Base-by-base conservation (phyloP, 2,797 vertebrate species). In the Lophius americanus region DNA sequence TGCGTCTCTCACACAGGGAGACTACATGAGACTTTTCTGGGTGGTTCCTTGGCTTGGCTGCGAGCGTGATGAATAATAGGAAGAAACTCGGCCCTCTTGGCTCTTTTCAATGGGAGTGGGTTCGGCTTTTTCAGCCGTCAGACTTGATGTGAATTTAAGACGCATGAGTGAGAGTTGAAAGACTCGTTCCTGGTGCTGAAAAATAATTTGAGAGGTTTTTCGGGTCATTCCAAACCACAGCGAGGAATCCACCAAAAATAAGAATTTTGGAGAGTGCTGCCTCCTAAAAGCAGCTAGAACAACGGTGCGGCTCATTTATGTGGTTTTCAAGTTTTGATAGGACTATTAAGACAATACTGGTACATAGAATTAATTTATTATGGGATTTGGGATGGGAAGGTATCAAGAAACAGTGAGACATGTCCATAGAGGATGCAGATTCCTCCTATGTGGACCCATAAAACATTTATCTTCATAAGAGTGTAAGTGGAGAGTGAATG, bases 1-100 rank as follows among this genome's bases (percentile, higher is more conserved):
- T 35, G 44, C 62, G 64, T 53, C 43, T 56, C 64, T 68, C 37
- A 63, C 47, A 52, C 67, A 23, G 55, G 49, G 54, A 67, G 68
- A 46, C 6, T 62, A 66, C 60, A 67, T 6, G 55, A 53, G 67
- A n/a, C 56, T 14, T 50, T 43, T 57, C 53, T 57, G 76, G 74
- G 63, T 60, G 77, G 77, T 51, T 54, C 73, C 59, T 70, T 23
- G 23, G 23, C 23, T 14, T 11, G 50, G 33, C 37, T 48, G 46
- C 46, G 58, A 60, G 39, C 42, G 47, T 51, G 64, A 46, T 55
- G 51, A 76, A 69, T 72, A 70, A 38, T 32, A 65, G 37, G 33
- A 68, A 70, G 51, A 44, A 2, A 5, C 60, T 73, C 50, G 9
- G 49, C 48, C 64, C n/a, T 48, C 64, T 23, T 13, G 51, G 42